Evolutionary conservation across 2,797 vertebrate genomes (phyloP), one percentile per base, ranked within the genome.

Genomic region (Picus viridis): DNA sequence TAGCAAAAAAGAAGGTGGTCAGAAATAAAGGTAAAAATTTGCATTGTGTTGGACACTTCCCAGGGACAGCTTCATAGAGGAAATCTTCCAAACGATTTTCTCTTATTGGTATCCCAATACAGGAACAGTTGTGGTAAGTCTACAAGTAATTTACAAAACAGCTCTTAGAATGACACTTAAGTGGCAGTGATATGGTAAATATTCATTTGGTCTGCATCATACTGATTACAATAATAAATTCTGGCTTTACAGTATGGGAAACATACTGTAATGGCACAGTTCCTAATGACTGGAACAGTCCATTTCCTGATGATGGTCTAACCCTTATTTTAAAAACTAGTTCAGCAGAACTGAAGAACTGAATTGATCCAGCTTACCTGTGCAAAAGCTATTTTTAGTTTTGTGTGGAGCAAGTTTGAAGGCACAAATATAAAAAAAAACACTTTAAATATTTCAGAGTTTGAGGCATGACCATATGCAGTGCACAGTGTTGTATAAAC

Each of bases 111-210:
- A 70, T 89, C 71, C 68, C 94, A 96, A 98, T 54, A 93, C 98
- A 98, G 81, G 98, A 97, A 78, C 98, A 98, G 86, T 97, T 97
- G 77, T 92, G 53, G 90, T 97, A 98, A 3, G 24, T 45, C 98
- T 98, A 90, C 23, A 94, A 97, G 89, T 36, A 95, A 88, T 69
- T 86, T 39, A 69, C 19, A 88, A 39, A 90, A 91, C 20, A 92
- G 14, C 17, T 78, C 8, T 27, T 86, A 53, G 9, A 85, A 67
- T 36, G 6, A 79, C 10, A n/a, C 6, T 15, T 15, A 63, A 86
- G 58, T 43, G 2, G 43, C 9, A 70, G 1, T n/a, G 13, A 58
- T 45, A 61, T 7, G 15, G 16, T 19, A 54, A 6, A 29, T 27
- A 16, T 34, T 71, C 26, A 43, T 24, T 54, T 2, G 7, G 3